A percentile compares a stretch with the other conserved stretches of the same genome.
These are phyloP conservation scores for Lasius fuliginosus DNA, from an alignment of 2,888 invertebrate genomes.

Conservation along the genomic window DNA sequence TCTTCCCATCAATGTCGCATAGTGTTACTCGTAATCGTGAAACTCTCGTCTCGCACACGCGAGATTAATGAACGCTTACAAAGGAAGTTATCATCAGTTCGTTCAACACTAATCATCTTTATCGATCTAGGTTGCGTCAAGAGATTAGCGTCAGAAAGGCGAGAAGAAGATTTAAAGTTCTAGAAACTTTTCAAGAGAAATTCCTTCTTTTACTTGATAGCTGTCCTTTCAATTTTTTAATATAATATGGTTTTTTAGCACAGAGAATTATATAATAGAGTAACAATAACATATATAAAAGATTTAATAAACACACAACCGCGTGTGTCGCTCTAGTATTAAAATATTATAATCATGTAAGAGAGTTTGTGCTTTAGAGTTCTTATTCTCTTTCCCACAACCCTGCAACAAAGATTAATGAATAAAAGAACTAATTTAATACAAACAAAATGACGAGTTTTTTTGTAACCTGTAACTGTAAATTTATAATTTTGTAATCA, in stretches of 20 bases:
- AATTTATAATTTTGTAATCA: neutral
- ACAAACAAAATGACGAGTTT: neutral
- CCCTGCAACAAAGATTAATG: neutral
- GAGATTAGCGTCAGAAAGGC: slow-evolving; percentile 22
- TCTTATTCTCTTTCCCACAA: neutral
- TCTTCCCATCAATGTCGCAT: slow-evolving; percentile 54
- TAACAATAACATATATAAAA: neutral
- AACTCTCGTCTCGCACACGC: slow-evolving; percentile 9
- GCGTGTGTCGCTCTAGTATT: neutral
- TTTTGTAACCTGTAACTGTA: neutral
- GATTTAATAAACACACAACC: neutral
- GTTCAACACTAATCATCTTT: slow-evolving; percentile 29
- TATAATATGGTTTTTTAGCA: neutral
- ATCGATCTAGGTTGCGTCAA: slow-evolving; percentile 31
- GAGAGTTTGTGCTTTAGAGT: neutral
- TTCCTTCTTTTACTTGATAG: neutral
- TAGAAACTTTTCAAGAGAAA: neutral
- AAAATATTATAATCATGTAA: neutral
- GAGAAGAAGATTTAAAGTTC: neutral
- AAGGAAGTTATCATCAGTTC: slow-evolving; percentile 22
- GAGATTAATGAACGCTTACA: slow-evolving; percentile 30
- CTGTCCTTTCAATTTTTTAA: neutral
- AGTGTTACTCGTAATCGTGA: slow-evolving; percentile 22
- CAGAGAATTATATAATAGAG: neutral
- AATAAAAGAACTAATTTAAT: neutral